Base-by-base conservation (phyloP, 2,113 vertebrate species). In the Uria aalge region DNA sequence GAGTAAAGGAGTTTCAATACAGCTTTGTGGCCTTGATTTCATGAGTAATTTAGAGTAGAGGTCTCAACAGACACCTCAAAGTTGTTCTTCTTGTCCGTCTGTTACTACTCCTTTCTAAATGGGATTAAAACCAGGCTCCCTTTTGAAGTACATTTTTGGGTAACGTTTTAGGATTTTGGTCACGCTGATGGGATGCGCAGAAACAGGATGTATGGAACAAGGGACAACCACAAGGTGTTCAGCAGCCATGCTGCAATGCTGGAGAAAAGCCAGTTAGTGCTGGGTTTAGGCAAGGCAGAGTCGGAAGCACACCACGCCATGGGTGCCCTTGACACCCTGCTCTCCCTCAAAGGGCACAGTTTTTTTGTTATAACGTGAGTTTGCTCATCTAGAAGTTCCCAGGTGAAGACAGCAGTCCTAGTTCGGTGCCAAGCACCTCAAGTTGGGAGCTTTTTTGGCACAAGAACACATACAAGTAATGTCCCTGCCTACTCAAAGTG, bases 201-300 rank as follows among this genome's bases (percentile, higher is more conserved):
- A 50, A 79, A 41, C 14, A 26, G 48, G 27, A 34, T 6, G 21
- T 32, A 8, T 27, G 64, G 67, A 60, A 12, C 19, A 55, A 60
- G 57, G 12, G 79, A 26, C 56, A 57, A 1, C 20, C 26, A 15
- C 15, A 10, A 24, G 34, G 53, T 9, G 11, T 38, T 74, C 47
- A 7, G 36, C 0, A 71, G 80, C 63, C 29, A 5, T 2, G 4
- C 8, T 11, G 50, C 59, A 66, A 7, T 0, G 0, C 47, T 53
- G 6, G 48, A 4, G 2, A 64, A 43, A 2, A 60, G 32, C 36
- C 55, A 8, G 11, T 40, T 21, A 10, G 52, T 14, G 34, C 64
- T 75, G 66, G 69, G n/a, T n/a, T 66, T 9, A 16, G 56, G 73
- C 11, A 6, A 36, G 14, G 38, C 52, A 47, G 76, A 57, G 56